Base-by-base conservation (phyloP, 2,113 vertebrate genomes). In the Asarcornis scutulata region DNA sequence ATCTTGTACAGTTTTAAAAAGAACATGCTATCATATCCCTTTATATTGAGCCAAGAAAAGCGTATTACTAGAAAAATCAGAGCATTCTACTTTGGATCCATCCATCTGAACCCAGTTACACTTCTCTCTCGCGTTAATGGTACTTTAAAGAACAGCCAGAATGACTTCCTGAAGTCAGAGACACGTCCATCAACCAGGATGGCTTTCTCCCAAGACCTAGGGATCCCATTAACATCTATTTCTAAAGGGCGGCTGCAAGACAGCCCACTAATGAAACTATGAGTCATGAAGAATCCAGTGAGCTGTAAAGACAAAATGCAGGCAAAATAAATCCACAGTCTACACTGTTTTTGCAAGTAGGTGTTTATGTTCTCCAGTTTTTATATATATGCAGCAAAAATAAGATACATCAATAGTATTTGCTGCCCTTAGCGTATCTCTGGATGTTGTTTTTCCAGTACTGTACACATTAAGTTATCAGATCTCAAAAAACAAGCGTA, bases 131-230 rank as follows among this genome's bases (percentile, higher is more conserved):
- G 42, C 10, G 0, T 81, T 86, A 93, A 90, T 46, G 68, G 68
- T 42, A 59, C 80, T 83, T 83, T 52, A 74, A 93, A 77, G 71
- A 91, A 59, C 64, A 92, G 73, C 36, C 64, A 93, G n/a, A 95
- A n/a, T 77, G 83, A 81, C 83, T 83, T 71, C 36, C 25, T 81
- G 64, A 88, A 93, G 60, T 60, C 66, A 38, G 71, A 89, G 74
- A 13, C 46, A 62, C 2, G 9, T 82, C 60, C 74, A 78, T 82
- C 91, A 81, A 31, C 72, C 77, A 89, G 60, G 38, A 62, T 68
- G 74, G 13, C 63, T 77, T 83, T 86, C 72, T 95, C 88, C 63
- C 55, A 73, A 53, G 59, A 80, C 80, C 38, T 17, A 74, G 86
- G 64, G 71, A 74, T 48, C 42, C 83, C 23, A 36, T 75, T 68